These are phyloP conservation scores for Amaurobius ferox DNA, from an alignment of 2,888 invertebrate genomes.

Conservation along the genomic window DNA sequence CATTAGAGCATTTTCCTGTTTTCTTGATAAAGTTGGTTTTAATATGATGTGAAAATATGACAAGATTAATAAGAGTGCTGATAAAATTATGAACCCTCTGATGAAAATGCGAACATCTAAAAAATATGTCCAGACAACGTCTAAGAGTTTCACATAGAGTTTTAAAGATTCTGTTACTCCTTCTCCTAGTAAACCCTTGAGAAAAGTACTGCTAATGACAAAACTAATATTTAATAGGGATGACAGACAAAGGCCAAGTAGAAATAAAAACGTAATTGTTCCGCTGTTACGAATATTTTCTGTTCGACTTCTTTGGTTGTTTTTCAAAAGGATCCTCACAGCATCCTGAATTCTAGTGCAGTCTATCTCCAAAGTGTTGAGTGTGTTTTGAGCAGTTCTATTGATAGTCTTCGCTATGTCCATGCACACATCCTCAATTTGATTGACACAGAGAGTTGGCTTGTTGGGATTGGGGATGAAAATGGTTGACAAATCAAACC, in stretches of 20 bases:
- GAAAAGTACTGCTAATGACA: slow-evolving; percentile 76
- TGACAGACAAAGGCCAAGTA: slow-evolving; percentile 77
- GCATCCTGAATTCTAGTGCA: slow-evolving; percentile 79
- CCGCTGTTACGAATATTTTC: slow-evolving; percentile 76
- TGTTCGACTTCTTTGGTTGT: slow-evolving; percentile 76
- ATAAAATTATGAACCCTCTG: slow-evolving; percentile 76
- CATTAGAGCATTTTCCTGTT: slow-evolving; percentile 77
- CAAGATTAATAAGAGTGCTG: slow-evolving; percentile 77
- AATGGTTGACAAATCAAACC: slow-evolving; percentile 81
- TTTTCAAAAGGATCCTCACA: slow-evolving; percentile 78
- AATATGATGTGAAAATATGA: slow-evolving; percentile 78
- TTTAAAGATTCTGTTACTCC: slow-evolving; percentile 75
- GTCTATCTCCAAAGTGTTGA: slow-evolving; percentile 80
- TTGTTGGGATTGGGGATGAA: slow-evolving; percentile 80
- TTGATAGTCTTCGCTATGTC: slow-evolving; percentile 81
- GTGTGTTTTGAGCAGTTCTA: slow-evolving; percentile 80
- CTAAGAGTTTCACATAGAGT: slow-evolving; percentile 77
- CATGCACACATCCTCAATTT: slow-evolving; percentile 81
- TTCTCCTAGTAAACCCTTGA: slow-evolving; percentile 76
- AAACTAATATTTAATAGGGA: slow-evolving; percentile 76
- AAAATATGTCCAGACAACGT: slow-evolving; percentile 76
- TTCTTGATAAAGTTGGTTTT: slow-evolving; percentile 78
- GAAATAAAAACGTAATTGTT: slow-evolving; percentile 77
- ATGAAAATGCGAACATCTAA: slow-evolving; percentile 77
- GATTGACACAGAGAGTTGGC: slow-evolving; percentile 81